Conservation (phyloP, 35 echinoderm and acorn worm species). For the Heliocidaris tuberculata region DNA sequence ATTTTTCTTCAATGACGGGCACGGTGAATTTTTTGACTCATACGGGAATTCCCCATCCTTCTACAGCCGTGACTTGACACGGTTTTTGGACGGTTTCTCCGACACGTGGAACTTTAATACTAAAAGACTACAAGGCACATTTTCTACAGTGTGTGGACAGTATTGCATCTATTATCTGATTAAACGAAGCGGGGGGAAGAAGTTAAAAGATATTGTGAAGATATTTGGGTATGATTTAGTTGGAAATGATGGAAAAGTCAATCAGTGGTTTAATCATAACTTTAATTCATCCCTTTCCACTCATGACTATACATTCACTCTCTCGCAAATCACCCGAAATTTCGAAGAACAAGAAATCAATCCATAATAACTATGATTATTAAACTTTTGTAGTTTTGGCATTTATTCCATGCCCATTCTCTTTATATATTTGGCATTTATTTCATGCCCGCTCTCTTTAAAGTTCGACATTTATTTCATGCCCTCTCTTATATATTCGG, state of each 20-base stretch:
- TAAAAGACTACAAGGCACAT: constrained; percentile 22
- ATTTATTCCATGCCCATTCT: background rate
- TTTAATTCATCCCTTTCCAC: constrained; percentile 11
- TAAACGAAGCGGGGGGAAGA: constrained; percentile 33
- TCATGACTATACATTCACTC: background rate
- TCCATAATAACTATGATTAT: background rate
- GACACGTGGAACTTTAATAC: background rate
- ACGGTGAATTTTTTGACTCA: constrained; percentile 54
- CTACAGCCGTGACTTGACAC: background rate
- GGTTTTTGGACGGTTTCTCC: background rate
- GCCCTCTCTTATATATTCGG: background rate
- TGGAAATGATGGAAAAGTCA: constrained; percentile 21
- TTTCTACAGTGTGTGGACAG: constrained; percentile 56
- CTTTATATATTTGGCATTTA: background rate
- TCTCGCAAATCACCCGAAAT: background rate
- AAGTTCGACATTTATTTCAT: no score
- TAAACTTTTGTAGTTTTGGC: background rate
- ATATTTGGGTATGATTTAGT: background rate
- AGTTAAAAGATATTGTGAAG: background rate
- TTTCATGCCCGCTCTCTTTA: background rate
- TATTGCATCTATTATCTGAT: constrained; percentile 57
- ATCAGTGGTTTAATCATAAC: background rate
- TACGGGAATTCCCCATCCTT: constrained; percentile 45
- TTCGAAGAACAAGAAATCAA: background rate
- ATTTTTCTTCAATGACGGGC: constrained; percentile 23